A percentile compares a stretch with the other conserved stretches of the same genome.
Conservation (phyloP, 2,113 vertebrate species). For the Cynocephalus volans region DNA sequence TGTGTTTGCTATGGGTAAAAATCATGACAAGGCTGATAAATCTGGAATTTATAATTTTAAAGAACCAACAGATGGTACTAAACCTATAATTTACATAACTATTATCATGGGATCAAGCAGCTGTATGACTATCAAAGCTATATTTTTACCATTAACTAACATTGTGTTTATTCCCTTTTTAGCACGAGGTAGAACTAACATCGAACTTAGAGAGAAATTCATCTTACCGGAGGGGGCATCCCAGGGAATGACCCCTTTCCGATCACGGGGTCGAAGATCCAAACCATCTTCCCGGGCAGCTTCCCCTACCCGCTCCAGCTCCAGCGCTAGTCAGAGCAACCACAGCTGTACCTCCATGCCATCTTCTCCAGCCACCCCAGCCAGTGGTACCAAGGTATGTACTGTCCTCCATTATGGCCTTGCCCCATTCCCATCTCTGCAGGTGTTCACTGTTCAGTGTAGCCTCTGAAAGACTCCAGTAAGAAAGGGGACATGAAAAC, state of each 20-base stretch:
- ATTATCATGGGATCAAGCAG: constrained; percentile 57
- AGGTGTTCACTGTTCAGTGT: neutral
- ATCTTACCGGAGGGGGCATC: constrained; percentile 97
- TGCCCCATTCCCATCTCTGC: neutral
- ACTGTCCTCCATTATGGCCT: neutral
- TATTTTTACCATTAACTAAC: constrained; percentile 38
- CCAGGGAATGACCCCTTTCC: constrained; percentile 96
- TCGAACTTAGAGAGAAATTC: constrained; percentile 98
- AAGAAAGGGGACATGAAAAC: neutral
- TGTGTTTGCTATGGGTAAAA: neutral
- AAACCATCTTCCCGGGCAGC: constrained; percentile 97
- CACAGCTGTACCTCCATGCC: constrained; percentile 96
- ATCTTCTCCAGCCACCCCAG: constrained; percentile 96
- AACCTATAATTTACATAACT: neutral
- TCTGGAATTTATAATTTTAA: neutral
- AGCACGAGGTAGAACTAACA: constrained; percentile 98
- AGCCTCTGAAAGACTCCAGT: constrained; percentile 11
- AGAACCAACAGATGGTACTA: neutral
- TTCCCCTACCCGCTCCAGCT: constrained; percentile 97
- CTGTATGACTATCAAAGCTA: neutral
- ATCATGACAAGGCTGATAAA: neutral
- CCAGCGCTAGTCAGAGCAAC: constrained; percentile 98
- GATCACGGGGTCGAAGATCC: constrained; percentile 96
- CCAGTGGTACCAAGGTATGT: constrained; percentile 95
- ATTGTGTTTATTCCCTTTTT: constrained; percentile 58